Conservation (phyloP, 1,140 invertebrate species). For the Phortica variegata region DNA sequence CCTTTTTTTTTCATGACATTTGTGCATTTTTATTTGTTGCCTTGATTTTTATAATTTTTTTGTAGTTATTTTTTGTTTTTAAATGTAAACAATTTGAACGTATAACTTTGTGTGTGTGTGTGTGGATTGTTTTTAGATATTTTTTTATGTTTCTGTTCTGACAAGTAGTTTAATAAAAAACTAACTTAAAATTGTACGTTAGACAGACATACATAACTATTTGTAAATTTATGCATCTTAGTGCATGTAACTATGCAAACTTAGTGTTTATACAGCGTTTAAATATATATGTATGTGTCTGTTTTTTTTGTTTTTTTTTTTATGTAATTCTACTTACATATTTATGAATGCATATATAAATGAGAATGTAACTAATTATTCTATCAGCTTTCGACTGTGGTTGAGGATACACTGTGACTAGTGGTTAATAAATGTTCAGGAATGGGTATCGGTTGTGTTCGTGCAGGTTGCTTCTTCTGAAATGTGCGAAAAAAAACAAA, state of each 20-base stretch:
- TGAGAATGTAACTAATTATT: slow-evolving; percentile 27
- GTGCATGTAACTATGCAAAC: slow-evolving; percentile 11
- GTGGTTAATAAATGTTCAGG: slow-evolving; percentile 71
- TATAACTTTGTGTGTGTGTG: too few species aligned
- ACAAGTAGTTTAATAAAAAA: too few species aligned
- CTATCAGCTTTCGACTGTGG: slow-evolving; percentile 61
- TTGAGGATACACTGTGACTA: slow-evolving; percentile 58
- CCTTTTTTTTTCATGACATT: too few species aligned
- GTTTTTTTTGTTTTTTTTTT: slow-evolving; percentile 4
- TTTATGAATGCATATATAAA: slow-evolving; percentile 1
- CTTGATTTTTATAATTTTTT: too few species aligned
- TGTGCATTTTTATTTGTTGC: too few species aligned
- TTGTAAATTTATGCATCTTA: slow-evolving; percentile 5
- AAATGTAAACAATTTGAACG: too few species aligned
- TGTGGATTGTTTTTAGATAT: too few species aligned
- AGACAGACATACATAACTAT: not conserved
- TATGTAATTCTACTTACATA: slow-evolving; percentile 4
- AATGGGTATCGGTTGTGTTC: slow-evolving; percentile 71
- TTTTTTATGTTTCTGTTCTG: too few species aligned
- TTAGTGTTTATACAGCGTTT: slow-evolving; percentile 15
- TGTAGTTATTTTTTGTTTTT: too few species aligned
- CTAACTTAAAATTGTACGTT: slow-evolving; percentile 32
- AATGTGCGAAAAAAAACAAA: slow-evolving; percentile 34
- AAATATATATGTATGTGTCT: slow-evolving; percentile 12
- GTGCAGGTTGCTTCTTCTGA: slow-evolving; percentile 75